Evolutionary conservation across 2,888 invertebrate species (phyloP).

Genomic region (Ectemnius lituratus): DNA sequence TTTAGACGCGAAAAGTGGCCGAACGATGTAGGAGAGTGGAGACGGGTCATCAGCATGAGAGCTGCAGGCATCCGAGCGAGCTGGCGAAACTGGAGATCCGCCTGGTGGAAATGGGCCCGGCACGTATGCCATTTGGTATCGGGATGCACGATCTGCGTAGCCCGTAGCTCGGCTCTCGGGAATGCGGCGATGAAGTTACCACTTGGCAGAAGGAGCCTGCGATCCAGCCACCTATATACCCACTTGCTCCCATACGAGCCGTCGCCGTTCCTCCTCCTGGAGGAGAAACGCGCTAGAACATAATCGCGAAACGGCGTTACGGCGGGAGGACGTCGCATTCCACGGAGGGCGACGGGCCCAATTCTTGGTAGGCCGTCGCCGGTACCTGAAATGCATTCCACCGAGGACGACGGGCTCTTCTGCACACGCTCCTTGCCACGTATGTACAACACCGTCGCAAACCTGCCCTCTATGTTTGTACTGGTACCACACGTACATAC

Average conservation of each 20-base stretch:
- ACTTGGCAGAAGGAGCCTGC: conserved; percentile 33
- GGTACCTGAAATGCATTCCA: conserved; percentile 58
- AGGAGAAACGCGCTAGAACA: conserved; percentile 48
- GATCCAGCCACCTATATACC: conserved; percentile 6
- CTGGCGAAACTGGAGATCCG: conserved; percentile 46
- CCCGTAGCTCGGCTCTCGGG: conserved; percentile 23
- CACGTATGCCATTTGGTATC: conserved; percentile 51
- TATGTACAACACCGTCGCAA: background rate
- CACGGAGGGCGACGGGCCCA: conserved; percentile 57
- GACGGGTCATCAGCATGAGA: background rate
- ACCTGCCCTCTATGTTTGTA: no score
- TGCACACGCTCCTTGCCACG: conserved; percentile 35
- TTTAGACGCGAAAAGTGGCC: background rate
- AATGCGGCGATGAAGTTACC: conserved; percentile 47
- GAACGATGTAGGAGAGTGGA: background rate
- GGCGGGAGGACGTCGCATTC: conserved; percentile 43
- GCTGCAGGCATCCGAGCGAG: background rate
- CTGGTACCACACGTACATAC: no score
- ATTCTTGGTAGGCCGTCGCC: conserved; percentile 65
- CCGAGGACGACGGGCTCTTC: conserved; percentile 50
- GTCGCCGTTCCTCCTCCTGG: background rate
- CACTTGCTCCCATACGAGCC: no score
- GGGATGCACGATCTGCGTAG: conserved; percentile 45
- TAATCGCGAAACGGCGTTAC: conserved; percentile 53
- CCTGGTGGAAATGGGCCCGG: conserved; percentile 37